Evolutionary conservation across 2,888 invertebrate species (phyloP).

Genomic region (Limnephilus marmoratus): DNA sequence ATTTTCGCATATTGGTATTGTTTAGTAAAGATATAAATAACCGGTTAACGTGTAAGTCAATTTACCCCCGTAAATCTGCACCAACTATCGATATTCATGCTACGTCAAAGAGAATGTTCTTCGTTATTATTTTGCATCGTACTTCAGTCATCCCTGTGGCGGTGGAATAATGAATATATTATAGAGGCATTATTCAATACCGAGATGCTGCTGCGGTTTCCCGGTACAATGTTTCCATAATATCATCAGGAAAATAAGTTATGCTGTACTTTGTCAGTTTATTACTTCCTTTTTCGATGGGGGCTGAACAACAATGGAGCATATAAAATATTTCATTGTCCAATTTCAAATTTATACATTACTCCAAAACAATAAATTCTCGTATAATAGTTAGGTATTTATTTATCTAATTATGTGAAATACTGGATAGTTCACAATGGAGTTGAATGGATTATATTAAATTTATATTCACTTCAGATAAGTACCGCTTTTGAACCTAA

Average conservation of each 20-base stretch:
- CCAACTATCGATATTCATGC: constrained; percentile 20
- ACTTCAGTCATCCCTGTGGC: neutral
- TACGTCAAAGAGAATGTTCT: constrained; percentile 11
- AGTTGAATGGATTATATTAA: no score
- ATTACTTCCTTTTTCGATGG: neutral
- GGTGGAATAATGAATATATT: neutral
- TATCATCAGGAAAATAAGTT: neutral
- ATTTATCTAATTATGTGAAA: no score
- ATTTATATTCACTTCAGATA: no score
- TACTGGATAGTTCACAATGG: no score
- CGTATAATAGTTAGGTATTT: no score
- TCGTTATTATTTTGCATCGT: constrained; percentile 22
- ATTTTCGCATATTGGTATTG: neutral
- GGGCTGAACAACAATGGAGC: neutral
- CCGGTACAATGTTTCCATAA: neutral
- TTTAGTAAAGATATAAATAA: neutral
- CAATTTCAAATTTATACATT: neutral
- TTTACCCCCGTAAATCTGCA: constrained; percentile 6
- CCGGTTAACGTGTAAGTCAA: neutral
- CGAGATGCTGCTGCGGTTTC: neutral
- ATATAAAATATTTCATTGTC: neutral
- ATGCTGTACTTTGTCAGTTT: neutral
- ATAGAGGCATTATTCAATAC: neutral
- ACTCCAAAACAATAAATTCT: neutral
- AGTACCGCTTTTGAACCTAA: no score